Percentiles rank a stretch among this genome's conserved stretches.
Evolutionary conservation across 2,888 invertebrate genomes (phyloP).

Genomic region (Nesidiocoris tenuis): DNA sequence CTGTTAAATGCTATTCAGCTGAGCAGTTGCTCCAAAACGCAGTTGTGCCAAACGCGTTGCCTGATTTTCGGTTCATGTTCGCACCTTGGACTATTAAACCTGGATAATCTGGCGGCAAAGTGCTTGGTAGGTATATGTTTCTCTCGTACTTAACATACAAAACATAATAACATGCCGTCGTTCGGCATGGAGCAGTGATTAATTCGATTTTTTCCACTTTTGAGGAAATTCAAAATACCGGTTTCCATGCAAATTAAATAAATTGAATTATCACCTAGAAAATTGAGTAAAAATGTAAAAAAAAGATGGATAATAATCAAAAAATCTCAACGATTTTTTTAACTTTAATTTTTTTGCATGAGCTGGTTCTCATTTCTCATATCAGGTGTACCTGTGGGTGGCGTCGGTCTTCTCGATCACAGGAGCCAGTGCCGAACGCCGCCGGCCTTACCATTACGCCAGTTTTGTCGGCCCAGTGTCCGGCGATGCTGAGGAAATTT

Average conservation of each 20-base stretch:
- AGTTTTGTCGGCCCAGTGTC: slow-evolving; percentile 74
- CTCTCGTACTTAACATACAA: no score
- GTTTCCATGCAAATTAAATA: no score
- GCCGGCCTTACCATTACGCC: slow-evolving; percentile 57
- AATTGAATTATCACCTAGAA: no score
- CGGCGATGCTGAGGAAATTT: slow-evolving; percentile 63
- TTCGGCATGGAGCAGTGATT: no score
- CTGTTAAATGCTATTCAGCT: neutral
- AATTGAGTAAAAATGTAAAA: no score
- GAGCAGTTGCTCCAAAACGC: no score
- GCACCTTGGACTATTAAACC: neutral
- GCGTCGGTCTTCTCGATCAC: slow-evolving; percentile 13
- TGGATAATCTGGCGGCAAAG: neutral
- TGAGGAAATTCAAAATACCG: no score
- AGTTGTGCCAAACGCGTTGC: neutral
- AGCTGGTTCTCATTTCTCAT: neutral
- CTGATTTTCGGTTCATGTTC: neutral
- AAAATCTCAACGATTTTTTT: no score
- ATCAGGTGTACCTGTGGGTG: slow-evolving; percentile 31
- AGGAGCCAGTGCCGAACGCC: slow-evolving; percentile 5
- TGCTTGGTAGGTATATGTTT: neutral
- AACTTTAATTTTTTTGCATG: no score
- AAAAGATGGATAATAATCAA: no score
- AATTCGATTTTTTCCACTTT: no score
- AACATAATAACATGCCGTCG: no score